Evolutionary conservation across 37 sponge, comb jelly and placozoan genomes (phyloP), one percentile per base, ranked within the genome.

Genomic region (Agelas oroides): DNA sequence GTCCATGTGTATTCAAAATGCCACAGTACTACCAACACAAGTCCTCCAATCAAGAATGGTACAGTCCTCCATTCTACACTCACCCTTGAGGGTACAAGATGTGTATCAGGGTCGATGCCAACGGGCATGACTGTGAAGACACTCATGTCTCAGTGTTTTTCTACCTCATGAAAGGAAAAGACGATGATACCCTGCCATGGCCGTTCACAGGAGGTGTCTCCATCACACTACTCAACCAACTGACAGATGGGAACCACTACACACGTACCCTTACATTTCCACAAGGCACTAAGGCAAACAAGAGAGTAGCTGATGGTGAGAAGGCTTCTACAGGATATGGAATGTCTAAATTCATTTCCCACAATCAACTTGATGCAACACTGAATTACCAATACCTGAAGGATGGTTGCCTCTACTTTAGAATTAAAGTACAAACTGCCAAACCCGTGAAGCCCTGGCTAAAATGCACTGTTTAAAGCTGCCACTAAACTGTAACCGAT

Each of bases 121-220:
- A 75, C 75, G 84, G 84, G 16, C 6, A 8, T 46, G 46, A 46
- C 3, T 3, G 46, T 46, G 46, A 84, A 64, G 84, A 25, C 0
- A 65, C 84, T 11, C 84, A 84, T 61, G 64, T 84, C 14, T 84
- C 84, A 5, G 76, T 75, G 52, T 84, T 32, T 67, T 56, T 57
- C 17, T 75, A 31, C 37, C 76, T 84, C 54, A 84, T 84, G 84
- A 75, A 75, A 38, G 84, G 84, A 65, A 66, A 84, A 19, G 46
- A 84, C 75, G 84, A 84, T 33, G 84, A 84, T 37, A 37, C 36
- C 56, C 57, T 84, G 36, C 25, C 52, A 19, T 84, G 84, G 84
- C 84, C 84, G 11, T 38, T 84, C 19, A 41, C 2, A 16, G 65
- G 76, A 40, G 65, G 25, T 13, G 66, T 75, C 53, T 75, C 84